Evolutionary conservation across 2,888 invertebrate species (phyloP).

Genomic region (Neoitamus cyanurus): DNA sequence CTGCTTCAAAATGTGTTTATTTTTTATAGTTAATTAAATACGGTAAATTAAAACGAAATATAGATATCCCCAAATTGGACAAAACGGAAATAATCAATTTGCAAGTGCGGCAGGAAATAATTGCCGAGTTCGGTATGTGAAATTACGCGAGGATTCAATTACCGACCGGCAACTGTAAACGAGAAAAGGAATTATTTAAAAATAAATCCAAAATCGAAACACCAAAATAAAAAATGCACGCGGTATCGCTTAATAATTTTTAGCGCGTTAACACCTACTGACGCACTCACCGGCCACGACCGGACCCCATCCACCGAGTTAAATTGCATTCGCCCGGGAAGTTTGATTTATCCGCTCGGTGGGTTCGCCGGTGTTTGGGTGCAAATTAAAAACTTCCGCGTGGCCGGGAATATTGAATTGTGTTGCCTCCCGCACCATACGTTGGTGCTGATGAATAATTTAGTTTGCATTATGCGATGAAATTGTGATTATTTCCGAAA

Average conservation of each 20-base stretch:
- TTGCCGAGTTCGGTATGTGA: not conserved
- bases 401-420: not conserved
- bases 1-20: not conserved
- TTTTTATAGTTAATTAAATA: constrained; percentile 22
- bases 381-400: not conserved
- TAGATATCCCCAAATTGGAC: not conserved
- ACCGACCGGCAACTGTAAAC: not conserved
- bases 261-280: not conserved
- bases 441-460: not conserved
- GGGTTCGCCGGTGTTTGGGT: not conserved
- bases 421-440: not conserved
- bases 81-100: not conserved
- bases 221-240: not conserved
- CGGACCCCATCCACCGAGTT: not conserved
- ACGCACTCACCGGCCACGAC: not conserved
- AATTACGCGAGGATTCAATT: constrained; percentile 6
- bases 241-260: not conserved
- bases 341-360: constrained; percentile 16
- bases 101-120: not conserved
- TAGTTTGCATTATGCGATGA: not conserved
- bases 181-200: not conserved
- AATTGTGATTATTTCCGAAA: constrained; percentile 13
- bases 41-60: constrained; percentile 1
- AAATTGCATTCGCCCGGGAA: not conserved
- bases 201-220: not conserved